phyloP scores from a whole-genome alignment of 1,140 invertebrate species.

The Oryzaephilus surinamensis region DNA sequence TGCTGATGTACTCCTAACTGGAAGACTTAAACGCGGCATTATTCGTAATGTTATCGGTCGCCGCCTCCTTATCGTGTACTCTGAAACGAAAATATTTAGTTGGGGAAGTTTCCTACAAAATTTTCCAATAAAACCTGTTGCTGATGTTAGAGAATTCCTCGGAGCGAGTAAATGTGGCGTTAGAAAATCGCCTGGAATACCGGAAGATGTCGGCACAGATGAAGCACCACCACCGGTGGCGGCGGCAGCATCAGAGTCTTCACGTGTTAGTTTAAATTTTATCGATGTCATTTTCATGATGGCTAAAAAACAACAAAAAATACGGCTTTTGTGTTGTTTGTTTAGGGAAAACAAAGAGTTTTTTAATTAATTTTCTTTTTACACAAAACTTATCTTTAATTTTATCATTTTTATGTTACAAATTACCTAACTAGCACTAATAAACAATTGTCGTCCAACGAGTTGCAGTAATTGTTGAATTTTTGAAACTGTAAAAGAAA shows the following conservation, averaged over 20 bases:
- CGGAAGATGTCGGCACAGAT: constrained; percentile 10
- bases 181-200: constrained; percentile 25
- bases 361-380: too few species aligned
- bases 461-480: too few species aligned
- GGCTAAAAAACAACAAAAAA: constrained; percentile 3
- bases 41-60: constrained; percentile 43
- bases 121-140: too few species aligned
- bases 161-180: constrained; percentile 38
- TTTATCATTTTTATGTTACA: too few species aligned
- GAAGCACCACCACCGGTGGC: too few species aligned
- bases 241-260: constrained; percentile 19
- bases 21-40: constrained; percentile 41
- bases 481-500: too few species aligned
- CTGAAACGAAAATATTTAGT: constrained; percentile 22
- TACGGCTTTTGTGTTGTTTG: too few species aligned
- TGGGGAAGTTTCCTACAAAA: too few species aligned
- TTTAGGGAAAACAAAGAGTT: too few species aligned
- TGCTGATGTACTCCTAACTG: constrained; percentile 40
- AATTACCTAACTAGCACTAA: too few species aligned
- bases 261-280: constrained; percentile 23
- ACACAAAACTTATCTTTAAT: too few species aligned
- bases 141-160: constrained; percentile 38
- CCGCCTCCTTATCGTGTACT: constrained; percentile 39
- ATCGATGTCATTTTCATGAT: constrained; percentile 20
- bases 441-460: too few species aligned